A percentile compares a stretch with the other conserved stretches of the same genome.
phyloP scores from a whole-genome alignment of 2,113 vertebrate genomes.

The Thamnaconus septentrionalis region DNA sequence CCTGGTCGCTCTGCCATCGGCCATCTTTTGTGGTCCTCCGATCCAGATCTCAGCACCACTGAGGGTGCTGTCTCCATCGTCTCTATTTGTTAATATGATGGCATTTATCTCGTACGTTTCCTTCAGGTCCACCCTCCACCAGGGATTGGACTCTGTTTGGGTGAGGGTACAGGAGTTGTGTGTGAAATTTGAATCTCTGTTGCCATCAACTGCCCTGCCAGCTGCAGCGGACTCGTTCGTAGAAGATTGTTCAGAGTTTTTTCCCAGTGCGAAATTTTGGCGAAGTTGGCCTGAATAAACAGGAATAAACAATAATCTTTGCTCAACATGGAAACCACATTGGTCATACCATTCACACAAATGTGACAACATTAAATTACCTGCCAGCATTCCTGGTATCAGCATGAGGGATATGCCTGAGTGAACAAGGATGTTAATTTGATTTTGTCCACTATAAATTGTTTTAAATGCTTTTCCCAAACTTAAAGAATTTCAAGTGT shows the following conservation, averaged over 20 bases:
- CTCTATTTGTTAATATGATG: conserved; percentile 9
- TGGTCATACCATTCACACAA: not conserved
- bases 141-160: not conserved
- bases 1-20: not conserved
- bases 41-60: conserved; percentile 35
- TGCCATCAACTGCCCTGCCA: conserved; percentile 6
- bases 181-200: accelerated
- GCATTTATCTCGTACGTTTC: not conserved
- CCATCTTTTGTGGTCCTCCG: not conserved
- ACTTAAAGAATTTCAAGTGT: too few species aligned
- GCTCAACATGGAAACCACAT: not conserved
- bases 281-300: conserved; percentile 2
- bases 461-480: too few species aligned
- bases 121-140: conserved; percentile 37
- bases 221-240: not conserved
- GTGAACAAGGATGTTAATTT: not conserved
- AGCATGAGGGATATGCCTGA: conserved; percentile 21
- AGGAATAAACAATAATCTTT: not conserved
- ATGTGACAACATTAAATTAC: not conserved
- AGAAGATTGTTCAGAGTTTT: conserved; percentile 20
- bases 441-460: too few species aligned
- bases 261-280: conserved; percentile 17
- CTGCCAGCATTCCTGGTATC: conserved; percentile 1
- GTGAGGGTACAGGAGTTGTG: conserved; percentile 1
- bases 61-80: accelerated